phyloP scores from a whole-genome alignment of 2,797 vertebrate species.

The Eulemur albifrons region DNA sequence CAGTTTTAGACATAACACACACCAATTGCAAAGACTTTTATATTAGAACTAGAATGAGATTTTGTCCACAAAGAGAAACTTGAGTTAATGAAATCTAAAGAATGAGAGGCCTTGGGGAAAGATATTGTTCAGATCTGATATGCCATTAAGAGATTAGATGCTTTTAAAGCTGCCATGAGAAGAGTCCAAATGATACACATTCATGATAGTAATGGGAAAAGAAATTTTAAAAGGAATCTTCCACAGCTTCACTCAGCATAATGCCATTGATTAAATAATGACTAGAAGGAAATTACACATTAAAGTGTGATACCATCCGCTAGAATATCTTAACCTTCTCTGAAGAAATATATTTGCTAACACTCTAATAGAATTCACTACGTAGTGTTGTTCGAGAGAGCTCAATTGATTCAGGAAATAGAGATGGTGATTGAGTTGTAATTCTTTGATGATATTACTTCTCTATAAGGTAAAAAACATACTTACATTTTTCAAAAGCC shows the following conservation, averaged over 20 bases:
- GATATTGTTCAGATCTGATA: constrained; percentile 64
- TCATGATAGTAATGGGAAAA: constrained; percentile 64
- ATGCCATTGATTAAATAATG: constrained; percentile 75
- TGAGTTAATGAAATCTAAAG: constrained; percentile 69
- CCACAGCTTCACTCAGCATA: constrained; percentile 61
- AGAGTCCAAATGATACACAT: constrained; percentile 60
- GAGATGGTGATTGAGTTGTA: constrained; percentile 54
- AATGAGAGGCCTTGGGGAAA: constrained; percentile 63
- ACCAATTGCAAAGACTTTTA: constrained; percentile 63
- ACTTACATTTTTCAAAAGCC: constrained; percentile 47
- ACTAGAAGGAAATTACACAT: constrained; percentile 66
- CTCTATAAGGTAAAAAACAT: constrained; percentile 16
- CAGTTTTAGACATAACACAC: constrained; percentile 56
- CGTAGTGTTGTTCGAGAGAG: constrained; percentile 39
- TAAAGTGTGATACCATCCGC: constrained; percentile 55
- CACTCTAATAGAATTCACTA: constrained; percentile 48
- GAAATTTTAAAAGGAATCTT: constrained; percentile 55
- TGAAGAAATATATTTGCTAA: constrained; percentile 67
- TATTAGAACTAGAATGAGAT: constrained; percentile 55
- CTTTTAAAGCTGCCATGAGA: constrained; percentile 61
- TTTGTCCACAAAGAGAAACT: constrained; percentile 64
- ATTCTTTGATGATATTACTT: constrained; percentile 59
- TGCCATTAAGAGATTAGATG: constrained; percentile 73
- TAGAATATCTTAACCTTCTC: constrained; percentile 51
- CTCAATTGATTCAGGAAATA: constrained; percentile 63